These are phyloP conservation scores for Channa argus DNA, from an alignment of 2,113 vertebrate genomes.

Conservation along the genomic window DNA sequence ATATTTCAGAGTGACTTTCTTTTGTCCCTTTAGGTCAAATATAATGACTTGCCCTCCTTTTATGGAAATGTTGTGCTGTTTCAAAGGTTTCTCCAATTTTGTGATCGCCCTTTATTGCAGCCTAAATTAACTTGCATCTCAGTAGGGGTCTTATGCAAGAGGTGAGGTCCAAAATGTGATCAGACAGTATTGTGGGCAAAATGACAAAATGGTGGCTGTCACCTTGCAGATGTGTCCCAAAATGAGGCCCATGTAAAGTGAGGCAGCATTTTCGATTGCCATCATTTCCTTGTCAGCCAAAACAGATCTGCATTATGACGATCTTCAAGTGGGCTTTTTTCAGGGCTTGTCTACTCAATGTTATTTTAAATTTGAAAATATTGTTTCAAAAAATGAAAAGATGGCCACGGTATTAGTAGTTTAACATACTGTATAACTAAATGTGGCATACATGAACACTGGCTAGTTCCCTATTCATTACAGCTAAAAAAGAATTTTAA, in stretches of 20 bases:
- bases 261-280: background rate
- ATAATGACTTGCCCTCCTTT: slow-evolving; percentile 56
- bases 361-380: too few relatives aligned
- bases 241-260: slow-evolving; percentile 38
- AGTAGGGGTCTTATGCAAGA: slow-evolving; percentile 5
- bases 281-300: background rate
- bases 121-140: slow-evolving; percentile 41
- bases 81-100: slow-evolving; percentile 52
- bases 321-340: background rate
- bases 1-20: slow-evolving; percentile 59
- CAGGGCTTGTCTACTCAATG: background rate
- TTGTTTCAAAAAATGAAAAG: too few relatives aligned
- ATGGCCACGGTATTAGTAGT: too few relatives aligned
- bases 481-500: background rate
- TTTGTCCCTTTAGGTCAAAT: slow-evolving; percentile 63
- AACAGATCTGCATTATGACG: background rate
- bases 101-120: slow-evolving; percentile 45
- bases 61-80: slow-evolving; percentile 58
- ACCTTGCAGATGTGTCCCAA: slow-evolving; percentile 23
- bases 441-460: background rate
- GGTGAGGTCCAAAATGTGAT: slow-evolving; percentile 31
- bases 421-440: background rate
- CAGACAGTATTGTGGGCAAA: slow-evolving; percentile 19
- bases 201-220: slow-evolving; percentile 12
- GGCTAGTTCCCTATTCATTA: background rate